phyloP scores from a whole-genome alignment of 2,888 invertebrate genomes.

The Fissipunctia ypsillon region DNA sequence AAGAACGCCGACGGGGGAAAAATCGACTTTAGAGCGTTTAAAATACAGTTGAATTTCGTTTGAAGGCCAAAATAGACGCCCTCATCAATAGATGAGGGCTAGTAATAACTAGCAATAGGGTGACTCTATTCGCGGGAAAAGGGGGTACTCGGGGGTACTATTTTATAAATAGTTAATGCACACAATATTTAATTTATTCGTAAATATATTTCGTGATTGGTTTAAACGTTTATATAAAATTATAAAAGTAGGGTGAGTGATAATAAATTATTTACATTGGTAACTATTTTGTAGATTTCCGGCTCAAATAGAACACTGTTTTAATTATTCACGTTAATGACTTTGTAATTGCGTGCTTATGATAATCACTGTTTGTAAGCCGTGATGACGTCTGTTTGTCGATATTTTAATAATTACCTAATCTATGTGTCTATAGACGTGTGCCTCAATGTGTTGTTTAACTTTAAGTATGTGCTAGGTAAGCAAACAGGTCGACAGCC shows the following conservation, averaged over 20 bases:
- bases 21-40: fast-evolving
- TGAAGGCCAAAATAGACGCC: constrained; percentile 66
- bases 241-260: constrained; percentile 60
- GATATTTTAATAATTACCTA: background rate
- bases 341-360: constrained; percentile 54
- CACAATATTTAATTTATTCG: constrained; percentile 72
- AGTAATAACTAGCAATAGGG: constrained; percentile 75
- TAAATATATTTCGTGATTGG: constrained; percentile 71
- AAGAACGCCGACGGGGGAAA: background rate
- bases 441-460: background rate
- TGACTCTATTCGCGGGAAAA: constrained; percentile 63
- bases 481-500: background rate
- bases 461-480: background rate
- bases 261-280: constrained; percentile 53
- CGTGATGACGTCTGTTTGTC: background rate
- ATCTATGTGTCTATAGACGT: background rate
- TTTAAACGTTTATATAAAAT: constrained; percentile 64
- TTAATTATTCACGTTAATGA: constrained; percentile 48
- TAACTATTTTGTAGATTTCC: constrained; percentile 55
- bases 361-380: constrained; percentile 37
- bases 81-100: too few species aligned
- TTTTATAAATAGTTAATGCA: constrained; percentile 66
- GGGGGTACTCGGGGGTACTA: constrained; percentile 58
- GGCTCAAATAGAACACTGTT: constrained; percentile 31
- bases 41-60: constrained; percentile 52